A percentile compares a stretch with the other conserved stretches of the same genome.
Evolutionary conservation across 2,797 vertebrate species (phyloP).

Genomic region (Chrysocyon brachyurus): DNA sequence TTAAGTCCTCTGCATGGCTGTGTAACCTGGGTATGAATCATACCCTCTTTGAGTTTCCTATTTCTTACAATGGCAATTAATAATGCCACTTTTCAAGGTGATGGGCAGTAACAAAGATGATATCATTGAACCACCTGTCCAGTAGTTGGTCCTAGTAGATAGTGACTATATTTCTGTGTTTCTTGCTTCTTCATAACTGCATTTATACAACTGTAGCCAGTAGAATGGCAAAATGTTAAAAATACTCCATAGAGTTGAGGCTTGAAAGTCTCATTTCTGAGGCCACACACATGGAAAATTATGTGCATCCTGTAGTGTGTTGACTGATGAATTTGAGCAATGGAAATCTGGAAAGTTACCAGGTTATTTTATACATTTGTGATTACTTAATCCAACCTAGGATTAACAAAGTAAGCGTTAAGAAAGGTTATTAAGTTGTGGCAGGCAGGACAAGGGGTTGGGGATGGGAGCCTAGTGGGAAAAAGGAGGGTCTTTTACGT

Average conservation of each 20-base stretch:
- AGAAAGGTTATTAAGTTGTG: not conserved
- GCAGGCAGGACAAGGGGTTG: not conserved
- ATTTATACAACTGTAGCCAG: not conserved
- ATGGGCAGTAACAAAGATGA: not conserved
- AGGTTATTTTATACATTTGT: conserved; percentile 10
- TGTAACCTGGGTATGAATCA: not conserved
- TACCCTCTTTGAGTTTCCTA: not conserved
- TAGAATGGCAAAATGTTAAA: not conserved
- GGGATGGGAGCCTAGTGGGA: not conserved
- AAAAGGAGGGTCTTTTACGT: not conserved
- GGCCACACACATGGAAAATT: not conserved
- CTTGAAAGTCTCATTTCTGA: not conserved
- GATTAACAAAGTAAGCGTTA: not conserved
- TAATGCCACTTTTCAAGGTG: not conserved
- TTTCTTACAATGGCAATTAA: not conserved
- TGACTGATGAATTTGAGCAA: not conserved
- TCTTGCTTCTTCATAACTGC: not conserved
- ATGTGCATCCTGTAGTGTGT: not conserved
- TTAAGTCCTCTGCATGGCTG: not conserved
- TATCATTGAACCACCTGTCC: not conserved
- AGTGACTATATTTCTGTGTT: not conserved
- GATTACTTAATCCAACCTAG: not conserved
- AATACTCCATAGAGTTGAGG: not conserved
- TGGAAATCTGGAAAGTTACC: not conserved
- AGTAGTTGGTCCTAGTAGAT: not conserved